Base-by-base conservation (phyloP, 2,888 invertebrate genomes). In the Ormyrus labotus region DNA sequence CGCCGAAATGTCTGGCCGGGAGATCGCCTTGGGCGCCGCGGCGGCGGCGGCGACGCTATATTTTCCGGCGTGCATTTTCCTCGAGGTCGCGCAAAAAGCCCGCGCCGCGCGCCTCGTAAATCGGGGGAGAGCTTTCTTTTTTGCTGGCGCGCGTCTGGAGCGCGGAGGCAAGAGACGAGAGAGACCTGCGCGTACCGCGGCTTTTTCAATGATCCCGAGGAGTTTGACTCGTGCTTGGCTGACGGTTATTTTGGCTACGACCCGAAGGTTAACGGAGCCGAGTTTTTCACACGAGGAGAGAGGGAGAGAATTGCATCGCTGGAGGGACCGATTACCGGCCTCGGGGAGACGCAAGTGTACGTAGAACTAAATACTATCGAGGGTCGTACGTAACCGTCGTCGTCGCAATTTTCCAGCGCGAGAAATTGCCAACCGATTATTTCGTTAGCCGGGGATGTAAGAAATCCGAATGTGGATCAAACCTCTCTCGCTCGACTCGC, bases 11-110 rank as follows among this genome's bases (percentile, higher is more conserved):
- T 81, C 82, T 80, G 81, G 76, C 75, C 50, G 58, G 34, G 64
- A 13, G 57, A 47, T 47, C 13, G 64, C 6, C 7, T 1, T 45
- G 80, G 85, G 86, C 87, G 86, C 87, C 87, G 77, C 81, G 86
- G 34, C 34, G 34, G 19, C 19, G 19, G 84, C 86, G 87, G 82
- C 82, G 80, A 71, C 57, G 78, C 72, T 73, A 53, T 74, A 74
- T 74, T 61, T 78, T 73, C 47, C 81, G 67, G 82, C 65, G 68
- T 50, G 45, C 78, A 34, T 55, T 60, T 71, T 65, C 72, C 51
- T 19, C 9, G 34, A 34, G 34, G 34, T 34, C 34, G 34, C 34
- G 34, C 34, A 34, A 34, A 34, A 34, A 34, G 34, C 34, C 34
- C 34, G 34, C 34, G n/a, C n/a, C n/a, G n/a, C 34, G 34, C 34